phyloP scores from a whole-genome alignment of 2,113 vertebrate genomes.

The Stomatorhinus ivindoensis region DNA sequence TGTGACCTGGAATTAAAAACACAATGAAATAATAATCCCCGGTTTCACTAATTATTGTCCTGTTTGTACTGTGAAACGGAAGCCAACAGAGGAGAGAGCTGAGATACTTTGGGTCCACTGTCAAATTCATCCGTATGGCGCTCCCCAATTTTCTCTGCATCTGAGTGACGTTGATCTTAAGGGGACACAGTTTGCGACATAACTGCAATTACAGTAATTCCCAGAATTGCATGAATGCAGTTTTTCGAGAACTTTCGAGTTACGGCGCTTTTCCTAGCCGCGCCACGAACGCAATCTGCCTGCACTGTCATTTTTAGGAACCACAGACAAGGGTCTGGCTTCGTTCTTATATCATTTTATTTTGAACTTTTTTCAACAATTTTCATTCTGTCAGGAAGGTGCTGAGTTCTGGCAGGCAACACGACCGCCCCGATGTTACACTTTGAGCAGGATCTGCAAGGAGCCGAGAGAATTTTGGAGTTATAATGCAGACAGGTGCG shows the following conservation, averaged over 20 bases:
- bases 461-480: neutral
- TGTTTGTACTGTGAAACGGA: neutral
- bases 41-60: neutral
- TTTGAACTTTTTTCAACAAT: neutral
- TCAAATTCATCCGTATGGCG: neutral
- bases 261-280: neutral
- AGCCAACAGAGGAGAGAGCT: neutral
- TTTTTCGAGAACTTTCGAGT: neutral
- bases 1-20: neutral
- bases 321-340: neutral
- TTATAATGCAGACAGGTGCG: neutral
- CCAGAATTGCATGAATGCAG: neutral
- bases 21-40: neutral
- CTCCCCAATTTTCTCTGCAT: neutral
- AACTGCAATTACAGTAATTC: neutral
- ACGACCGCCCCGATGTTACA: conserved; percentile 14
- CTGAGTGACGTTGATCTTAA: neutral
- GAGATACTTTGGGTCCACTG: neutral
- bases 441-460: conserved; percentile 2
- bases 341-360: neutral
- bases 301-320: neutral
- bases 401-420: conserved; percentile 17
- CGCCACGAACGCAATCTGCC: neutral
- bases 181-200: neutral
- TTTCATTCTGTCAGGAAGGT: conserved; percentile 6